Percentiles rank a stretch among this genome's conserved stretches.
These are phyloP conservation scores for Zaprionus ghesquierei DNA, from an alignment of 1,140 invertebrate genomes.

Conservation along the genomic window DNA sequence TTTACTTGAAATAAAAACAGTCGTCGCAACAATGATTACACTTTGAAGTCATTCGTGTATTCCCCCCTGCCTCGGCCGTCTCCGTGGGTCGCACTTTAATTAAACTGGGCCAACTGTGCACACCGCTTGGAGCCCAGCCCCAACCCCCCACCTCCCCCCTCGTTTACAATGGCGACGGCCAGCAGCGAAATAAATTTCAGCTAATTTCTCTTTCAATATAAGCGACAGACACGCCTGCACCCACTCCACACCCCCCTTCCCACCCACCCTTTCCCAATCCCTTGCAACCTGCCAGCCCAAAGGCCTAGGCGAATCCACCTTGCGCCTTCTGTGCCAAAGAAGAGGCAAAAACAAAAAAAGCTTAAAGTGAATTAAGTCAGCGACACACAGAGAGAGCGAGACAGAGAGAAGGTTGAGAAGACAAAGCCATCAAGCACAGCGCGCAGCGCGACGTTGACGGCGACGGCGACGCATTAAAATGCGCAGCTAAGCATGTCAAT, in stretches of 20 bases:
- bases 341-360: slow-evolving; percentile 10
- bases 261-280: neutral
- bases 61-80: no score
- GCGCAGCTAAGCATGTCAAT: slow-evolving; percentile 75
- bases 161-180: slow-evolving; percentile 27
- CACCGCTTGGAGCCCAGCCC: slow-evolving; percentile 18
- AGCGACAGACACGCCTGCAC: slow-evolving; percentile 19
- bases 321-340: slow-evolving; percentile 16
- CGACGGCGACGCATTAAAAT: slow-evolving; percentile 62
- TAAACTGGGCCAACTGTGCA: slow-evolving; percentile 74
- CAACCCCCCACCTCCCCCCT: no score
- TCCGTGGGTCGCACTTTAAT: slow-evolving; percentile 53
- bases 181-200: slow-evolving; percentile 66
- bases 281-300: neutral
- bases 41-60: neutral
- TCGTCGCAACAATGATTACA: neutral
- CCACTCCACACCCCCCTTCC: neutral
- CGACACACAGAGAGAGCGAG: neutral
- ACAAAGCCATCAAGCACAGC: slow-evolving; percentile 29
- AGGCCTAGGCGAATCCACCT: neutral
- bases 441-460: neutral
- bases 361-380: slow-evolving; percentile 40
- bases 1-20: no score
- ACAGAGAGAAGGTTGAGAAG: neutral
- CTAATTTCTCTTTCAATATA: slow-evolving; percentile 79